Base-by-base conservation (phyloP, 2,888 invertebrate species). In the Ganaspis brasiliensis region DNA sequence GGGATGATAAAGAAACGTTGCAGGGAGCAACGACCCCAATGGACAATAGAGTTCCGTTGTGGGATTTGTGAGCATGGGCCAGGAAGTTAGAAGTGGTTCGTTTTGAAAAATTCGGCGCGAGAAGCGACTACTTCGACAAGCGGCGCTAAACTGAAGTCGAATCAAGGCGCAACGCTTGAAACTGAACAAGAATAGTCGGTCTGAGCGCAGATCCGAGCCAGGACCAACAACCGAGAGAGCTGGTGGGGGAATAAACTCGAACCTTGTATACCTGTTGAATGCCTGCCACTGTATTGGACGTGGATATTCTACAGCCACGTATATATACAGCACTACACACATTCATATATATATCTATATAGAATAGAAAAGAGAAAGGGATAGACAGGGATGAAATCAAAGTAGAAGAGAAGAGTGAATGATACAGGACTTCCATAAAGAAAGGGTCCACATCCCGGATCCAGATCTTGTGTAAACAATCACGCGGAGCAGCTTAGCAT, bases 211-310 rank as follows among this genome's bases (percentile, higher is more conserved):
- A 67, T 67, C 40, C 63, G 21, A 67, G 14, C 63, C 63, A 67
- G 63, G 63, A 67, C 63, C 63, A 67, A 67, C 63, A 67, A 67
- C 63, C 45, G 40, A 21, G 21, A 37, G 37, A 21, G 40, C 19
- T 21, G 21, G 63, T 67, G 63, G 63, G 63, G 63, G 40, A 40
- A 67, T 67, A 67, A 67, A 67, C 63, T 67, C 63, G 63, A 67
- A 40, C 63, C 63, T 67, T 67, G 63, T 67, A 67, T 67, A 67
- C 63, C 63, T 67, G 63, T 67, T 67, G 63, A 67, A 67, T 67
- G 63, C 24, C 9, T 40, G 24, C 63, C n/a, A 67, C 40, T 67
- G 63, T 40, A 40, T 67, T 40, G 63, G 63, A 63, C 63, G 37
- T 40, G 63, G 14, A 67, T 67, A 67, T 31, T 67, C 63, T 40